Base-by-base conservation (phyloP, 2,797 vertebrate genomes). In the Anas capensis region DNA sequence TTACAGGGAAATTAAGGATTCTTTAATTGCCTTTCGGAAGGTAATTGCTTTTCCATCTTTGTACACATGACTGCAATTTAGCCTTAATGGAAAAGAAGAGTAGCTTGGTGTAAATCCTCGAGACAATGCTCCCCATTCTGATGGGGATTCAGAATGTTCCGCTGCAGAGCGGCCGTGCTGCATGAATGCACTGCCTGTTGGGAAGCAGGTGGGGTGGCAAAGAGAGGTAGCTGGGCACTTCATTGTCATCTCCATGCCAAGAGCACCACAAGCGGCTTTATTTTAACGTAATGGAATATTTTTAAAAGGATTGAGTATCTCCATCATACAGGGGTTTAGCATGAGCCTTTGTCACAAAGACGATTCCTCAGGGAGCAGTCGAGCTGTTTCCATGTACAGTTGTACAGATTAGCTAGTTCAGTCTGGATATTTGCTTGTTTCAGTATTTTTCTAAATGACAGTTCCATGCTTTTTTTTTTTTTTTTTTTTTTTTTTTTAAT, bases 1-100 rank as follows among this genome's bases (percentile, higher is more conserved):
- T 66, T 64, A 13, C 29, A 33, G 38, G 58, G 18, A 65, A 38
- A 29, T 69, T 34, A 83, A 64, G 23, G 57, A 66, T 49, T 69
- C 36, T 88, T 61, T 5, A 69, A 77, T 78, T 81, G 69, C 54
- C 33, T 87, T 82, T 85, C 62, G 80, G 72, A 3, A 4, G 61
- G 61, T 46, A 83, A 46, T 78, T 87, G 36, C 49, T 91, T 86
- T 88, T 92, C 71, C 21, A 3, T 90, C 66, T 78, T 83, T 58
- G 31, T 82, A 56, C 3, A 9, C 6, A 4, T 83, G 36, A 61
- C 34, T 57, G 21, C 75, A 88, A 56, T 72, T 83, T 83, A 92
- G 26, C 10, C 0, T 66, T 79, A 76, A 29, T 83, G 77, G 85
- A 92, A 90, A 91, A 96, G 34, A 6, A 24, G 66, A 79, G 70